Conservation (phyloP, 2,113 vertebrate species). For the Vulpes lagopus region DNA sequence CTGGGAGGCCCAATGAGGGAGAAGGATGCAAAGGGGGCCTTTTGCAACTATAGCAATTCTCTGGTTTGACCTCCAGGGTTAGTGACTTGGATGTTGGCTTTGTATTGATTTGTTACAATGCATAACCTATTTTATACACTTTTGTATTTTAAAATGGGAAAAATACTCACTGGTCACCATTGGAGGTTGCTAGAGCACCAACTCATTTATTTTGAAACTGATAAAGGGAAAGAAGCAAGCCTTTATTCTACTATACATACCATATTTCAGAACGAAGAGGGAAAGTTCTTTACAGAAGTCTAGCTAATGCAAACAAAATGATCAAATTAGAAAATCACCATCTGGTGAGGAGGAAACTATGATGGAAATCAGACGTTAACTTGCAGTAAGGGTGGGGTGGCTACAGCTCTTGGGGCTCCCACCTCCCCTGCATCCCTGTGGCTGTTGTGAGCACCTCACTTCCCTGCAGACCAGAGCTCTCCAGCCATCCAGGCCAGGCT, state of each 20-base stretch:
- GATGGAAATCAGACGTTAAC: neutral
- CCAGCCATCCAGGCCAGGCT: neutral
- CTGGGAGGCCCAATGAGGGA: too few species aligned
- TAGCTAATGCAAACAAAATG: neutral
- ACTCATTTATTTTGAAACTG: neutral
- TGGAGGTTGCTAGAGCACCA: neutral
- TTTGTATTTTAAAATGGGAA: neutral
- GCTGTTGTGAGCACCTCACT: fast-evolving
- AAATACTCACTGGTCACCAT: neutral
- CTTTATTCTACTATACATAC: neutral
- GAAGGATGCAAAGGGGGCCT: neutral
- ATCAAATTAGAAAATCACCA: conserved; percentile 32
- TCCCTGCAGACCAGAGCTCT: neutral
- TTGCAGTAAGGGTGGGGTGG: neutral
- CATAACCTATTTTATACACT: neutral
- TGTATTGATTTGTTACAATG: neutral
- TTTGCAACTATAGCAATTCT: neutral
- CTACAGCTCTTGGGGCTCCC: neutral
- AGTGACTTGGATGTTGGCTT: neutral
- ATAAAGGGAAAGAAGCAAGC: neutral
- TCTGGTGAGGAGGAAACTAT: neutral
- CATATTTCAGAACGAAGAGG: neutral
- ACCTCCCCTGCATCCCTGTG: neutral
- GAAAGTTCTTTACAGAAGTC: neutral
- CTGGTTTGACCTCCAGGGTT: neutral